These are phyloP conservation scores for Urocyon cinereoargenteus DNA, from an alignment of 2,797 vertebrate species.

Conservation along the genomic window DNA sequence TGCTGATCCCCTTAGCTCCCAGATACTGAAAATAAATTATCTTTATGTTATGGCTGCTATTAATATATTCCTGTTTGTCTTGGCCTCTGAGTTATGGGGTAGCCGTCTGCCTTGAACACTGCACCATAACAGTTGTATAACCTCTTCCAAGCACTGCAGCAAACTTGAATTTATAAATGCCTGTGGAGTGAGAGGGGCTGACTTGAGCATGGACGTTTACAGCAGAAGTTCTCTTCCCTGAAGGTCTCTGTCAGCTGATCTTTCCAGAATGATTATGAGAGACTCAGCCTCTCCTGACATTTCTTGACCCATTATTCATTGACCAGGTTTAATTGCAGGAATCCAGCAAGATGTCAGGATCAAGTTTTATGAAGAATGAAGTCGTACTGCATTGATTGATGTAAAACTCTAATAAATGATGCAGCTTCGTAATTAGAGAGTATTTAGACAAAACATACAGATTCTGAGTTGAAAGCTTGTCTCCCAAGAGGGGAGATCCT, in stretches of 20 bases:
- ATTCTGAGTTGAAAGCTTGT: background rate
- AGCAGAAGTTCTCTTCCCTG: constrained; percentile 15
- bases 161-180: constrained; percentile 47
- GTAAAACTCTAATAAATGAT: background rate
- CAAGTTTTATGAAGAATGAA: constrained; percentile 39
- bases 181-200: background rate
- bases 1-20: constrained; percentile 52
- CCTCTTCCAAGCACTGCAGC: constrained; percentile 56
- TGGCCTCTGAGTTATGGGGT: constrained; percentile 84
- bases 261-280: background rate
- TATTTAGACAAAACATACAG: background rate
- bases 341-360: background rate
- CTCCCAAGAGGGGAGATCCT: background rate
- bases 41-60: constrained; percentile 76
- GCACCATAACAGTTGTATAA: constrained; percentile 63
- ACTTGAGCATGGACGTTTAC: background rate
- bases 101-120: constrained; percentile 74
- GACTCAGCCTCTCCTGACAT: background rate
- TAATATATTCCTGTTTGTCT: constrained; percentile 80
- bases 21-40: constrained; percentile 74
- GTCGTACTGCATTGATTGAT: background rate
- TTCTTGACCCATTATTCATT: background rate
- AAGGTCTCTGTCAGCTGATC: background rate
- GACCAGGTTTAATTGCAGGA: background rate
- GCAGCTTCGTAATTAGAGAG: background rate